Conservation (phyloP, 2,113 vertebrate genomes). For the Myodes glareolus region DNA sequence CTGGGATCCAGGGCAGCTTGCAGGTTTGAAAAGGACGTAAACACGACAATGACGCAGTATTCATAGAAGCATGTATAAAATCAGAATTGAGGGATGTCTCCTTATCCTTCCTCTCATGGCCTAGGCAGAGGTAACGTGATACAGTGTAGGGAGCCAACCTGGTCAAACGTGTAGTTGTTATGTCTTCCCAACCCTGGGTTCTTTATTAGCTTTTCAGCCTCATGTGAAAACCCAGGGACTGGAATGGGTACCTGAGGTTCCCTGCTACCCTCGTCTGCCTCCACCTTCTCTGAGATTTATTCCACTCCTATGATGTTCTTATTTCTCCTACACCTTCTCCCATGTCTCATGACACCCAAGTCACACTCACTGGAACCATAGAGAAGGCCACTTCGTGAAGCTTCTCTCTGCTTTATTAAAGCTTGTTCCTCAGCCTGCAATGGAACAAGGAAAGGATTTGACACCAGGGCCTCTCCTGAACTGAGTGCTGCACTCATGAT, state of each 20-base stretch:
- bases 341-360: not conserved
- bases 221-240: not conserved
- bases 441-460: not conserved
- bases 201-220: not conserved
- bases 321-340: not conserved
- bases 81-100: not conserved
- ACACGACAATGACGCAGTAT: not conserved
- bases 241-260: not conserved
- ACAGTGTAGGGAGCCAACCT: fast-evolving
- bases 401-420: not conserved
- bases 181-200: not conserved
- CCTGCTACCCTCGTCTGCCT: not conserved
- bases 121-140: not conserved
- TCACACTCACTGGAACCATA: not conserved
- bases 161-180: too few species aligned
- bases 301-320: not conserved
- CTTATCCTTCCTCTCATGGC: not conserved
- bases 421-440: not conserved
- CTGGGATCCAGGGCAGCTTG: not conserved
- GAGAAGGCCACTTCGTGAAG: not conserved
- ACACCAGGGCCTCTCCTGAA: not conserved
- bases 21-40: not conserved
- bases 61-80: not conserved
- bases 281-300: not conserved
- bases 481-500: not conserved